A percentile compares a stretch with the other conserved stretches of the same genome.
Evolutionary conservation across 2,113 vertebrate genomes (phyloP).

Genomic region (Egretta garzetta): DNA sequence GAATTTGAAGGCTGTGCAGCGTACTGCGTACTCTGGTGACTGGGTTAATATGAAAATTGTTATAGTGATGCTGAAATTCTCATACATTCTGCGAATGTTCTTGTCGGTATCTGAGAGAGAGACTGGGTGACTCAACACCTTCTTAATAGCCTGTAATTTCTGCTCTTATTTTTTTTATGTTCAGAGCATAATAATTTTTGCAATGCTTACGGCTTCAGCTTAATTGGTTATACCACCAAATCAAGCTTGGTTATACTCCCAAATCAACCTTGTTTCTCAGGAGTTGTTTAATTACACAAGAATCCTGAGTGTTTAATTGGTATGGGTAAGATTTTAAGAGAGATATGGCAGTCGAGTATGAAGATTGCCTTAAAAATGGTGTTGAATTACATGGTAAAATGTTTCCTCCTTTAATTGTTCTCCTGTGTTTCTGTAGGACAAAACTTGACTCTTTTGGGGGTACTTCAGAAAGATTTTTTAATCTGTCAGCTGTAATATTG

Average conservation of each 20-base stretch:
- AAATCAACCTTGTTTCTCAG: not conserved
- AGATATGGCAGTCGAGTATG: rapidly evolving
- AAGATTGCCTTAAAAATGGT: not conserved
- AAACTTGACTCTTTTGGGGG: not conserved
- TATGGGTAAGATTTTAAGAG: not conserved
- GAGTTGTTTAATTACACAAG: not conserved
- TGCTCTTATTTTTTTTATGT: not conserved
- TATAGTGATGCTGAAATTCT: not conserved
- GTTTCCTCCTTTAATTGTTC: not conserved
- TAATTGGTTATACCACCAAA: not conserved
- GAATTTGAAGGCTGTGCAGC: not conserved
- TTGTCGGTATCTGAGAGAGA: not conserved
- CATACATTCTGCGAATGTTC: not conserved
- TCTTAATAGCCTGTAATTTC: not conserved
- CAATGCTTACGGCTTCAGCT: not conserved
- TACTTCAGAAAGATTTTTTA: not conserved
- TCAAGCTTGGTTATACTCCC: not conserved
- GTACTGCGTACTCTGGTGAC: not conserved
- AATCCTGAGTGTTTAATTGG: not conserved
- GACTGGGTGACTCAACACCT: not conserved
- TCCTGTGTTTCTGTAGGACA: not conserved
- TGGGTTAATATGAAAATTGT: not conserved
- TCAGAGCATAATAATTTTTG: not conserved
- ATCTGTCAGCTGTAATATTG: not conserved
- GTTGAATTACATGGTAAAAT: not conserved